phyloP scores from a whole-genome alignment of 2,797 vertebrate species.

The Vultur gryphus region DNA sequence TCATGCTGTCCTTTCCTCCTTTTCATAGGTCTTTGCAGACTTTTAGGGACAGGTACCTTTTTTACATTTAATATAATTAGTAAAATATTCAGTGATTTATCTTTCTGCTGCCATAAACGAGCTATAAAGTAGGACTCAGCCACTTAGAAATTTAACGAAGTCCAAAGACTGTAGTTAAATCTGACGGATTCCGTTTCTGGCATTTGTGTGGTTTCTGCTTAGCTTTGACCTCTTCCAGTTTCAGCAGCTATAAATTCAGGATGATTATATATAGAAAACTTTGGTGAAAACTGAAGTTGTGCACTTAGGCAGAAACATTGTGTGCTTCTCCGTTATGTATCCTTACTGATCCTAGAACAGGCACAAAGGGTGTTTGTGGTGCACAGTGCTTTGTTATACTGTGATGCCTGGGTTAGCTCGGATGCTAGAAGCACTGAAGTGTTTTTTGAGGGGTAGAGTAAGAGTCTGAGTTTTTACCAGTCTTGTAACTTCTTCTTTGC shows the following conservation, averaged over 20 bases:
- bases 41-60: not conserved
- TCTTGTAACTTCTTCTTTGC: not conserved
- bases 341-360: not conserved
- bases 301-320: not conserved
- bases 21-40: not conserved
- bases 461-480: not conserved
- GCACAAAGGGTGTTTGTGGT: not conserved
- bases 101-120: not conserved
- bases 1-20: not conserved
- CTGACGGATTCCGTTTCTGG: not conserved
- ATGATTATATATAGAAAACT: not conserved
- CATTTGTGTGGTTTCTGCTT: not conserved
- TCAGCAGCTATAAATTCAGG: not conserved
- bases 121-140: not conserved
- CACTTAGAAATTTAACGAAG: not conserved
- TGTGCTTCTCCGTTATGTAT: accelerated
- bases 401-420: not conserved
- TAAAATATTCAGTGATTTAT: not conserved
- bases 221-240: not conserved
- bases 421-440: not conserved
- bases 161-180: not conserved
- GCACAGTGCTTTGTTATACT: not conserved
- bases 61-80: not conserved
- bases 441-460: not conserved
- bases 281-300: not conserved